These are phyloP conservation scores for Aldabrachelys gigantea DNA, from an alignment of 2,113 vertebrate genomes.

Conservation along the genomic window DNA sequence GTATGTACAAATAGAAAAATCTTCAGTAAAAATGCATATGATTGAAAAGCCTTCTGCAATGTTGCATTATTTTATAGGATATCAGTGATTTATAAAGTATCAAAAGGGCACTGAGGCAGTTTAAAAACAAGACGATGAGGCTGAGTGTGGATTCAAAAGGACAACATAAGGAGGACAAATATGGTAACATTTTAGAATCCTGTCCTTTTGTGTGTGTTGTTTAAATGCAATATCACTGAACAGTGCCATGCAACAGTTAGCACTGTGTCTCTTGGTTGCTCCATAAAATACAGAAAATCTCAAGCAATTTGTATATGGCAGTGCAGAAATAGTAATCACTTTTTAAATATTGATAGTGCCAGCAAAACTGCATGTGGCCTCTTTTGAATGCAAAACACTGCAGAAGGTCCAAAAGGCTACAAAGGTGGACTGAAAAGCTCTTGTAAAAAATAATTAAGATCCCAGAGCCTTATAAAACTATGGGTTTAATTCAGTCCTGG, in stretches of 20 bases:
- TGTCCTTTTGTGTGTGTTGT: fast-evolving
- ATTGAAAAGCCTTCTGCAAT: background rate
- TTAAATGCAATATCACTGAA: background rate
- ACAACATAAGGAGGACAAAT: background rate
- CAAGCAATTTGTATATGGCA: background rate
- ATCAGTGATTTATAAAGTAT: background rate
- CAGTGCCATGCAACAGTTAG: fast-evolving
- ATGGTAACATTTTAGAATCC: background rate
- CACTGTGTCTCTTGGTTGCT: background rate
- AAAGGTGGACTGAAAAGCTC: background rate
- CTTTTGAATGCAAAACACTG: background rate
- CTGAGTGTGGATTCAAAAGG: slow-evolving; percentile 5
- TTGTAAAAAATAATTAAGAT: background rate
- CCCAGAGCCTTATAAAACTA: background rate
- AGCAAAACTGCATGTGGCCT: background rate
- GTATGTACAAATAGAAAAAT: background rate
- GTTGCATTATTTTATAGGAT: background rate
- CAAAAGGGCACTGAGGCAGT: background rate
- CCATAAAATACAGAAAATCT: background rate
- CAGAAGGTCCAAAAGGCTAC: background rate
- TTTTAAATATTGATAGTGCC: background rate
- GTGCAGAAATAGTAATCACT: background rate
- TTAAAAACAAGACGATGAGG: background rate
- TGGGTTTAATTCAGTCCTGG: background rate
- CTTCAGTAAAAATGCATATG: background rate